These are phyloP conservation scores for Ostrea denselamellosa DNA, from an alignment of 1,140 invertebrate genomes.

Conservation along the genomic window DNA sequence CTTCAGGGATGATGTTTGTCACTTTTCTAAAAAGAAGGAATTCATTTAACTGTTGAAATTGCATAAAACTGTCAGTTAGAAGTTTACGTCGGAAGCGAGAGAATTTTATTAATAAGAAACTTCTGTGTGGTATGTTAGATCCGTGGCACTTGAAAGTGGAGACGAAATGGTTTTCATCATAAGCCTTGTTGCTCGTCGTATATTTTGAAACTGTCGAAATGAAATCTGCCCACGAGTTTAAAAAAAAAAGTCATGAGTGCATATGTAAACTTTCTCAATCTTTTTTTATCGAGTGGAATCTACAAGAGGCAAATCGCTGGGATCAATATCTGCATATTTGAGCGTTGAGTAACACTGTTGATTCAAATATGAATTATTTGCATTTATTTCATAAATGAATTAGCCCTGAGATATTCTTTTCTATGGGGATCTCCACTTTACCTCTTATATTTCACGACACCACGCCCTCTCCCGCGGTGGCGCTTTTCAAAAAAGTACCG, in stretches of 20 bases:
- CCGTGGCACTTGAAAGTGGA: slow-evolving; percentile 25
- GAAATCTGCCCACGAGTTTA: neutral
- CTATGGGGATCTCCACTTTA: neutral
- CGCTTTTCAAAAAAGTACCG: neutral
- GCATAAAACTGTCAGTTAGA: slow-evolving; percentile 29
- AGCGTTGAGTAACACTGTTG: neutral
- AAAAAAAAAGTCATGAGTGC: neutral
- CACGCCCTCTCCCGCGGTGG: neutral
- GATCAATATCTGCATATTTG: slow-evolving; percentile 18
- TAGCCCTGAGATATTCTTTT: neutral
- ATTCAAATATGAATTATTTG: slow-evolving; percentile 22
- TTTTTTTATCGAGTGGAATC: slow-evolving; percentile 6
- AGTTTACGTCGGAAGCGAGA: neutral
- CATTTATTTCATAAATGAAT: slow-evolving; percentile 1
- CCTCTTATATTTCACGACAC: neutral
- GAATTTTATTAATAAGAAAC: slow-evolving; percentile 19
- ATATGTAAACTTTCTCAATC: slow-evolving; percentile 7
- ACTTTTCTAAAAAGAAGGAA: slow-evolving; percentile 28
- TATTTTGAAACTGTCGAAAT: slow-evolving; percentile 4
- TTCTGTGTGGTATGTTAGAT: neutral
- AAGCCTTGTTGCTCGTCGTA: slow-evolving; percentile 24
- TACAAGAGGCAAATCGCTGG: neutral
- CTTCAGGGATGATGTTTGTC: slow-evolving; percentile 11
- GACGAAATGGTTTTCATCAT: slow-evolving; percentile 33
- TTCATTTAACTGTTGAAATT: slow-evolving; percentile 35